Conservation (phyloP, 2,797 vertebrate genomes). For the Antennarius maculatus region DNA sequence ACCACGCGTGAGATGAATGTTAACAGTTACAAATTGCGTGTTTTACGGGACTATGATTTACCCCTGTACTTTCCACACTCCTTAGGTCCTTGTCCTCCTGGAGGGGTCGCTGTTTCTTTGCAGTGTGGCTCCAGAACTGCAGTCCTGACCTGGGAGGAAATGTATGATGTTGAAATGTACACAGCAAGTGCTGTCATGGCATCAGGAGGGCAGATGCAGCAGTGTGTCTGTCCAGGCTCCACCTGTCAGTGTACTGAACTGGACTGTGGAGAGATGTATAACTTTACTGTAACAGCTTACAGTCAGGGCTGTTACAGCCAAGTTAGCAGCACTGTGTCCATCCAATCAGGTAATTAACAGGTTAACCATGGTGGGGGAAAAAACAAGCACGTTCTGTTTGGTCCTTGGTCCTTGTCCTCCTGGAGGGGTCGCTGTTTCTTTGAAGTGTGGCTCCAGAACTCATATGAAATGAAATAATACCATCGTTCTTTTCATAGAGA, state of each 20-base stretch:
- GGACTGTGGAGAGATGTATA: conserved; percentile 74
- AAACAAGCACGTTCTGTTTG: no score
- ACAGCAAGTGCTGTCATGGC: conserved; percentile 42
- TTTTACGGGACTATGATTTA: background rate
- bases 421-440: no score
- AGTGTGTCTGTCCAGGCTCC: conserved; percentile 57
- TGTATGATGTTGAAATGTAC: conserved; percentile 60
- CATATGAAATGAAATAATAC: no score
- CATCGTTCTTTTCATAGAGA: no score
- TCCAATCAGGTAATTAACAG: conserved; percentile 67
- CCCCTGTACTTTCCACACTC: background rate
- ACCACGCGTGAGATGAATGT: conserved; percentile 64
- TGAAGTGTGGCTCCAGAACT: no score
- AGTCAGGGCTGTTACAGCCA: conserved; percentile 61
- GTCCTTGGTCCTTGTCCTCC: no score
- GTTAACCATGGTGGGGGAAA: no score
- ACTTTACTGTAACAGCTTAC: conserved; percentile 65
- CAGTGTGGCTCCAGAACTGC: conserved; percentile 60
- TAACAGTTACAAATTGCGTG: background rate
- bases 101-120: conserved; percentile 42
- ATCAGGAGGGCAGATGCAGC: conserved; percentile 32
- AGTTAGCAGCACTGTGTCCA: conserved; percentile 41
- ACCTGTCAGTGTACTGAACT: conserved; percentile 61
- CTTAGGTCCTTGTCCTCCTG: conserved; percentile 73
- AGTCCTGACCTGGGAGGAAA: conserved; percentile 63